phyloP scores from a whole-genome alignment of 2,797 vertebrate genomes.

The Cyclura pinguis region DNA sequence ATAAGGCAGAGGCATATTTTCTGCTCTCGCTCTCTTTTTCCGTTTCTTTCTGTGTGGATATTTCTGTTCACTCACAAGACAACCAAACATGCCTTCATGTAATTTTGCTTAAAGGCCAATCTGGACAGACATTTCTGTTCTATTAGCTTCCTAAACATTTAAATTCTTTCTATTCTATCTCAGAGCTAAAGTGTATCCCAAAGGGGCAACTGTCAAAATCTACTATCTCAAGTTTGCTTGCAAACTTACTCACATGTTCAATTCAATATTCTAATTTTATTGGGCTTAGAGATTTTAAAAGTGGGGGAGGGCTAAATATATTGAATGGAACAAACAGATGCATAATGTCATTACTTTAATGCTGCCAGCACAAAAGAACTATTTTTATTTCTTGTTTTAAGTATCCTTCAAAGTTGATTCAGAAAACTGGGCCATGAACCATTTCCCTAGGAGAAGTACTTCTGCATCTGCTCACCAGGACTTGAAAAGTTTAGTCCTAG shows the following conservation, averaged over 20 bases:
- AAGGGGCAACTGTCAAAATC: neutral
- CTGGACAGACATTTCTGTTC: constrained; percentile 21
- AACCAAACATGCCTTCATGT: neutral
- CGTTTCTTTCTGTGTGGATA: neutral
- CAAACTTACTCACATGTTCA: neutral
- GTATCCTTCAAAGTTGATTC: too few relatives aligned
- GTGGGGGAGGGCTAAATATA: neutral
- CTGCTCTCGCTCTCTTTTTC: neutral
- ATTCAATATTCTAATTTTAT: neutral
- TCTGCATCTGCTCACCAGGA: neutral
- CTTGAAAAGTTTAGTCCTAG: neutral
- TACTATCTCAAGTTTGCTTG: neutral
- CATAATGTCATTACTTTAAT: neutral
- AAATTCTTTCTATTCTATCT: neutral
- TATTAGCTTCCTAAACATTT: neutral
- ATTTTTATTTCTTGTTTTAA: too few relatives aligned
- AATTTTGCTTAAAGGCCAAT: neutral
- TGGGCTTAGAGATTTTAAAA: neutral
- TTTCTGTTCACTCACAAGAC: neutral
- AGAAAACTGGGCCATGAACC: neutral
- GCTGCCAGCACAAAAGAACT: too few relatives aligned
- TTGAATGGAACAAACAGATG: neutral
- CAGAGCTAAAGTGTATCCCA: neutral
- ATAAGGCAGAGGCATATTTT: constrained; percentile 27
- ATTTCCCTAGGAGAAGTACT: neutral